Evolutionary conservation across 2,797 vertebrate species (phyloP).

Genomic region (Malurus leucopterus): DNA sequence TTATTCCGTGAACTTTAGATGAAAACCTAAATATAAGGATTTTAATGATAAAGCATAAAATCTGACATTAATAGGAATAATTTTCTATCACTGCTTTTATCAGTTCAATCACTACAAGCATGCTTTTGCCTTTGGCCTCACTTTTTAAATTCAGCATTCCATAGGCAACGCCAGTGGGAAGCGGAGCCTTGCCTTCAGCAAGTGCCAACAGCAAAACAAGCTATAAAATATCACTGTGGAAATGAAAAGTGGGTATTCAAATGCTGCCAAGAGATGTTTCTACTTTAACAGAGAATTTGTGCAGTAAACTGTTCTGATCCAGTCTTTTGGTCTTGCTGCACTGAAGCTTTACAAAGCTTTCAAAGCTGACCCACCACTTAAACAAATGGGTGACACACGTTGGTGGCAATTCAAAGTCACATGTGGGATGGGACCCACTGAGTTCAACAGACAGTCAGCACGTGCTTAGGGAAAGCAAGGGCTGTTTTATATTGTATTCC

Average conservation of each 20-base stretch:
- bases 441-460: neutral
- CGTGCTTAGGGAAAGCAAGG: neutral
- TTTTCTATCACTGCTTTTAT: constrained; percentile 4
- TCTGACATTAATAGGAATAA: neutral
- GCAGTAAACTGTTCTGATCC: neutral
- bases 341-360: neutral
- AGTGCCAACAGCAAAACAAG: neutral
- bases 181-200: neutral
- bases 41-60: neutral
- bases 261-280: neutral
- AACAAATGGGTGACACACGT: neutral
- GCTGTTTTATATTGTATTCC: neutral
- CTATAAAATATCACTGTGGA: neutral
- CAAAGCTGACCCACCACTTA: neutral
- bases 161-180: neutral
- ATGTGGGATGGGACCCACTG: neutral
- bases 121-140: neutral
- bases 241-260: neutral
- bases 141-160: neutral
- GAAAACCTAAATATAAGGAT: neutral
- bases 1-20: neutral
- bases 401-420: neutral
- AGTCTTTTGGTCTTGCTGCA: neutral
- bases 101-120: neutral
- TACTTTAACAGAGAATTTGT: neutral